Evolutionary conservation across 2,113 vertebrate genomes (phyloP), one percentile per base, ranked within the genome.

Genomic region (Anser cygnoides): DNA sequence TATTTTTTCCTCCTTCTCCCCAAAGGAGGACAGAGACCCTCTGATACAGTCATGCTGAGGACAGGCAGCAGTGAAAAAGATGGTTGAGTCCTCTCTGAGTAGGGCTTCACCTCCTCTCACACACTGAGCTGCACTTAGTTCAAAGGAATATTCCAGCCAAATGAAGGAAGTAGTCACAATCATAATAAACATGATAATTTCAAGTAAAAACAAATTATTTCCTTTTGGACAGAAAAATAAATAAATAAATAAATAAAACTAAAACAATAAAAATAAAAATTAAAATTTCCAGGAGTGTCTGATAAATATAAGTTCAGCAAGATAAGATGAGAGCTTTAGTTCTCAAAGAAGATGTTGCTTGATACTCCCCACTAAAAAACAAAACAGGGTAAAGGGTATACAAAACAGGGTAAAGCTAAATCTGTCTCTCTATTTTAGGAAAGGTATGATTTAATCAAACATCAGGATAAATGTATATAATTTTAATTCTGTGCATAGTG

Each of bases 21-120:
- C 37, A 15, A 71, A 63, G 11, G 15, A 5, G 6, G 4, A 58
- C 17, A 0, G 1, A 90, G 12, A 10, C 6, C 11, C 23, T 5
- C 5, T 44, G 25, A 68, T 10, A 5, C 23, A 37, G 12, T 37
- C 35, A 23, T 13, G 14, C n/a, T 62, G 59, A 37, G n/a, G 35
- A 37, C 35, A 62, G 25, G 62, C 37, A 41, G 62, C 62, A 41
- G 62, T 19, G 16, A 39, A 29, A 29, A 29, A 19, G 62, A 26
- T 12, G 18, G 16, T 4, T 17, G 3, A 41, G 62, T 17, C 5
- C 2, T 1, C 44, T 39, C 12, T 0, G 2, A 68, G 49, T 11
- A 8, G n/a, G 16, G 22, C 2, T 28, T 72, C 18, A 18, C 19
- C 6, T 91, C 28, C 19, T 79, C 54, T 68, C 59, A 44, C 33